phyloP scores from a whole-genome alignment of 2,888 invertebrate genomes.

The Netelia fuscicornis region DNA sequence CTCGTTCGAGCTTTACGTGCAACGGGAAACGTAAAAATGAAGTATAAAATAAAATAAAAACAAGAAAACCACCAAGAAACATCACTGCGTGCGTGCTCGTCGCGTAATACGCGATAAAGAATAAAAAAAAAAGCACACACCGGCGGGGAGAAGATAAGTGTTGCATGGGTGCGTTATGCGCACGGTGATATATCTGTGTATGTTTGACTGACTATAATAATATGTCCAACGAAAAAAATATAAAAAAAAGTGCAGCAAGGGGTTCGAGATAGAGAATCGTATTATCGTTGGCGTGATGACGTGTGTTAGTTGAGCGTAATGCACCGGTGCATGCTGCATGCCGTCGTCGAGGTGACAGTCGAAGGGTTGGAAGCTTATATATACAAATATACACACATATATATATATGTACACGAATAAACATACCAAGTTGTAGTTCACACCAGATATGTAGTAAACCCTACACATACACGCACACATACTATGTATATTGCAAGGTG shows the following conservation, averaged over 20 bases:
- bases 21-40: conserved; percentile 30
- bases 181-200: conserved; percentile 9
- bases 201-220: conserved; percentile 50
- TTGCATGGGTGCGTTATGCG: conserved; percentile 6
- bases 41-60: not conserved
- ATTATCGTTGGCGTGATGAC: conserved; percentile 65
- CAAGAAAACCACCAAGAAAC: conserved; percentile 26
- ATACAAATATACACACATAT: not conserved
- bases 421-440: conserved; percentile 21
- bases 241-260: not conserved
- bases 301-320: conserved; percentile 64
- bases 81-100: conserved; percentile 30
- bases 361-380: conserved; percentile 20
- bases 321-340: conserved; percentile 44
- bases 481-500: too few species aligned
- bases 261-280: conserved; percentile 57
- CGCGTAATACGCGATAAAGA: conserved; percentile 46
- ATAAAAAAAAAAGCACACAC: not conserved
- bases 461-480: too few species aligned
- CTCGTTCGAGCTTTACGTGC: conserved; percentile 28
- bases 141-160: conserved; percentile 27
- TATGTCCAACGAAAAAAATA: conserved; percentile 36
- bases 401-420: not conserved
- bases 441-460: not conserved
- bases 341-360: conserved; percentile 57